phyloP scores from a whole-genome alignment of 1,140 invertebrate species.

The Mycetomoellerius zeteki region DNA sequence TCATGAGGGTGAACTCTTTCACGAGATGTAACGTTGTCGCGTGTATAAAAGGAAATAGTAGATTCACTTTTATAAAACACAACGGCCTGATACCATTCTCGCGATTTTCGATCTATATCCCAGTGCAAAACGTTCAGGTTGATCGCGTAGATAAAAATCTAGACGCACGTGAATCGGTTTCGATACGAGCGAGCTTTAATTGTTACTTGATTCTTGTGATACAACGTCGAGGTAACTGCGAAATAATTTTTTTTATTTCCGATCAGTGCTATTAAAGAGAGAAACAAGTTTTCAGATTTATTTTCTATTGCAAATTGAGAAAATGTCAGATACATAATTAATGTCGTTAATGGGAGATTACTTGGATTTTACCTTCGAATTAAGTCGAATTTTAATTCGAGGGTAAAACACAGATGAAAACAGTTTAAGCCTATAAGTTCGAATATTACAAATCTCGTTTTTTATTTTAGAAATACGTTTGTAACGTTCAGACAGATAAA shows the following conservation, averaged over 20 bases:
- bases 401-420: background rate
- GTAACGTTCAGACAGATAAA: background rate
- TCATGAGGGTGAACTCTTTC: background rate
- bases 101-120: conserved; percentile 24
- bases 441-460: background rate
- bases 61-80: background rate
- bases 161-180: conserved; percentile 27
- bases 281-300: conserved; percentile 32
- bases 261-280: background rate
- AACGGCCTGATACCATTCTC: background rate
- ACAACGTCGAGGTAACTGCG: background rate
- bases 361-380: background rate
- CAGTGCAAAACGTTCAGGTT: conserved; percentile 11
- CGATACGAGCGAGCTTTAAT: conserved; percentile 5
- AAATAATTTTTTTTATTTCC: background rate
- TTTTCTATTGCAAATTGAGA: conserved; percentile 28
- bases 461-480: background rate
- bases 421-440: background rate
- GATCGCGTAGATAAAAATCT: conserved; percentile 34
- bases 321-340: conserved; percentile 31
- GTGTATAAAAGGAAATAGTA: background rate
- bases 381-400: background rate
- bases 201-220: background rate
- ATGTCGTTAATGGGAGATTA: background rate
- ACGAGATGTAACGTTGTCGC: background rate